A percentile compares a stretch with the other conserved stretches of the same genome.
Conservation (phyloP, 2,888 invertebrate genomes). For the Dyspetes luteomarginatus region DNA sequence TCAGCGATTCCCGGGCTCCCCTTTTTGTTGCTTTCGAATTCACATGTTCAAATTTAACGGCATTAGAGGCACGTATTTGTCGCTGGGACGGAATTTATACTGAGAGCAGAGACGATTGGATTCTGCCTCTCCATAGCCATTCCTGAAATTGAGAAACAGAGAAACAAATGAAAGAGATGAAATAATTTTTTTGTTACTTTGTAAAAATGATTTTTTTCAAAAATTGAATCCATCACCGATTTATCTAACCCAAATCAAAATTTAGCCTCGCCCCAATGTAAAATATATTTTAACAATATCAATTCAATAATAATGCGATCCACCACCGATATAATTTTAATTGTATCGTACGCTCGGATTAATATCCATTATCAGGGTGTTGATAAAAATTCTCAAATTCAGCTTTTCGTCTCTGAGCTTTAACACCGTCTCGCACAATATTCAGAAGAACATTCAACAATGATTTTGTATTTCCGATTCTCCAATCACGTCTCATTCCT, state of each 20-base stretch:
- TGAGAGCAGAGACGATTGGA: constrained; percentile 86
- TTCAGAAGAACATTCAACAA: constrained; percentile 59
- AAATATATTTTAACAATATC: constrained; percentile 11
- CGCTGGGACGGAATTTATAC: constrained; percentile 87
- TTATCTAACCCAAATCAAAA: not conserved
- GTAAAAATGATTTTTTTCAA: not conserved
- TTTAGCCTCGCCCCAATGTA: not conserved
- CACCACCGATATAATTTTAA: constrained; percentile 56
- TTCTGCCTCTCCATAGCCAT: constrained; percentile 86
- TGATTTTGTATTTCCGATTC: constrained; percentile 32
- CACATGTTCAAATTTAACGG: constrained; percentile 82
- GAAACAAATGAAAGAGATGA: no score
- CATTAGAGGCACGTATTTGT: constrained; percentile 86
- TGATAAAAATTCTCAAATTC: constrained; percentile 7
- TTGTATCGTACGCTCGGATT: constrained; percentile 36
- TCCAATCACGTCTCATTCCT: constrained; percentile 21
- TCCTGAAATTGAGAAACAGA: constrained; percentile 82
- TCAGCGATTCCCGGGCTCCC: constrained; percentile 62
- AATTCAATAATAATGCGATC: constrained; percentile 9
- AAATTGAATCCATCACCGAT: not conserved
- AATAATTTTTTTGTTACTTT: no score
- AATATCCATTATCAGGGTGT: constrained; percentile 19
- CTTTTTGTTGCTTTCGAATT: constrained; percentile 73
- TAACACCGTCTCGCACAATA: constrained; percentile 51
- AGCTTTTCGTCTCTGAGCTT: constrained; percentile 31